Evolutionary conservation across 1,140 invertebrate species (phyloP), one percentile per base, ranked within the genome.

Genomic region (Armadillidium nasatum): DNA sequence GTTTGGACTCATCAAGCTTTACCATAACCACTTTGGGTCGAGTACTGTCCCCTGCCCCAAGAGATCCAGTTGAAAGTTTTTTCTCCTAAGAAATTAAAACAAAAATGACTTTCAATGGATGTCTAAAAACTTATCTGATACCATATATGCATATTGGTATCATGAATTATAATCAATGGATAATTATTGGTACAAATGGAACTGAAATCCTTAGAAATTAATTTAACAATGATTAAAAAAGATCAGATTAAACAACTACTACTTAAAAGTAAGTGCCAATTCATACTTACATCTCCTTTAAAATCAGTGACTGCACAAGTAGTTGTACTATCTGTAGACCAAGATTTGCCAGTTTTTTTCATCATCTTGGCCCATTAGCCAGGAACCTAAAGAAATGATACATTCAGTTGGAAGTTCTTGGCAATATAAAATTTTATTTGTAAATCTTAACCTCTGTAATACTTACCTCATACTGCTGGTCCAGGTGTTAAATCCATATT

Each of bases 1-100:
- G 92, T 85, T 95, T 96, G 83, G 94, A 95, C 82, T 97, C 95
- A 1, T 95, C 94, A 85, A 95, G 94, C 83, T 94, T 95, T 0
- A 98, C 94, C 10, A 92, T 96, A 6, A 97, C 96, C 69, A 94
- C 91, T 85, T 96, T 97, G 43, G 91, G 92, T 78, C 89, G 87
- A 43, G 90, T 87, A 13, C 88, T 88, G 80, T 92, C 90, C 71
- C 84, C 84, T 75, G 82, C 82, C 54, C 88, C 88, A 68, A 93
- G 84, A 2, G 91, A 93, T 15, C 90, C 89, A 44, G 89, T 88
- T 21, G 91, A 93, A 73, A 91, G 85, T 83, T 94, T 95, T 85
- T 94, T 94, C 81, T 93, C 91, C 85, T 93, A 89, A 33, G 85
- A 44, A 33, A 43, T 13, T 13, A 45, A 43, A 21, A n/a, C 54